Conservation (phyloP, 2,888 invertebrate species). For the Limenitis camilla region DNA sequence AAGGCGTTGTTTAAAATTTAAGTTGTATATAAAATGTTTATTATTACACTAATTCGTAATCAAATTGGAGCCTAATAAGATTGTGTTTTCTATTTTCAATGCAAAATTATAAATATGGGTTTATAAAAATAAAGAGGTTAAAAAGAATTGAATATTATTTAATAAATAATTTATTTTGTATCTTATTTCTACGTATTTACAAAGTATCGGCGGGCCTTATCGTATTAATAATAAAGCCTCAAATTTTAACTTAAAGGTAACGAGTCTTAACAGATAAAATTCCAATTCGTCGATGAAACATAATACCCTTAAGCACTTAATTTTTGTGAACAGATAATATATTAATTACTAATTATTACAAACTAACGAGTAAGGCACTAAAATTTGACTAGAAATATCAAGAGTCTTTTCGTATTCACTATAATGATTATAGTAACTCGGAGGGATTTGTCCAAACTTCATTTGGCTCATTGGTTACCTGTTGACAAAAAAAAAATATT, state of each 20-base stretch:
- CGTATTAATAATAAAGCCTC: slow-evolving; percentile 20
- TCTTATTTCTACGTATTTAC: slow-evolving; percentile 43
- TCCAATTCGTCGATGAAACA: slow-evolving; percentile 25
- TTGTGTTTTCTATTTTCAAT: no score
- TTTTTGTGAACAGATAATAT: slow-evolving; percentile 31
- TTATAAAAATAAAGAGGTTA: slow-evolving; percentile 4
- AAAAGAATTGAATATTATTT: slow-evolving; percentile 28
- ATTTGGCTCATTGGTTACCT: slow-evolving; percentile 38
- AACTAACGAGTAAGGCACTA: slow-evolving; percentile 56
- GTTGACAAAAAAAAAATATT: slow-evolving; percentile 53
- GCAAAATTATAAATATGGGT: neutral
- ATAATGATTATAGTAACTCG: slow-evolving; percentile 51
- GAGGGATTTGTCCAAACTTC: slow-evolving; percentile 60
- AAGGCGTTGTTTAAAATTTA: no score
- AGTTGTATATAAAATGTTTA: no score
- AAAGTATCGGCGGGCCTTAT: slow-evolving; percentile 38
- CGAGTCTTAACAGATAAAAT: slow-evolving; percentile 36
- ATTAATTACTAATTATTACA: slow-evolving; percentile 9
- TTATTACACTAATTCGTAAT: no score
- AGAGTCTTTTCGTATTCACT: slow-evolving; percentile 67
- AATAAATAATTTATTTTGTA: slow-evolving; percentile 63
- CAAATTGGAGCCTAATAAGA: no score
- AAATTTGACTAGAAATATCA: slow-evolving; percentile 66
- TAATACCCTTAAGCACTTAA: slow-evolving; percentile 15
- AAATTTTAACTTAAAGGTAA: slow-evolving; percentile 26